Evolutionary conservation across 2,797 vertebrate genomes (phyloP).

Genomic region (Rachycentron canadum): DNA sequence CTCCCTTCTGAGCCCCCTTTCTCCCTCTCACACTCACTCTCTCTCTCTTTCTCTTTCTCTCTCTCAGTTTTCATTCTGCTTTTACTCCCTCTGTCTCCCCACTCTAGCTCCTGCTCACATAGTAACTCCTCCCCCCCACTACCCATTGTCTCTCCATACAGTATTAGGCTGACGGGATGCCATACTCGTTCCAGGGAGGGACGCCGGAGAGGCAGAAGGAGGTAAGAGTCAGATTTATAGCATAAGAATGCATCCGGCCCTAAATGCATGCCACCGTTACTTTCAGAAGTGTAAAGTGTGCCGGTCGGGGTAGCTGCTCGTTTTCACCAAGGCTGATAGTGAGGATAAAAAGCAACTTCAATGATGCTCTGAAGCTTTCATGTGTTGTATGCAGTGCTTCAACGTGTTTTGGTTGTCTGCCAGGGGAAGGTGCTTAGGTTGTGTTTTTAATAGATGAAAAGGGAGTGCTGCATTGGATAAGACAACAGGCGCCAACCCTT

Average conservation of each 20-base stretch:
- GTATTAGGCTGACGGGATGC: constrained; percentile 81
- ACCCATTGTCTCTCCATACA: constrained; percentile 85
- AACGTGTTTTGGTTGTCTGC: constrained; percentile 52
- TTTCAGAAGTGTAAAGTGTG: constrained; percentile 44
- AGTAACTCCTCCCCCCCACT: constrained; percentile 80
- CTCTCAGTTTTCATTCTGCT: constrained; percentile 76
- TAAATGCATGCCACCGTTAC: constrained; percentile 45
- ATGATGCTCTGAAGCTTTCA: constrained; percentile 58
- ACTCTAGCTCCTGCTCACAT: constrained; percentile 72
- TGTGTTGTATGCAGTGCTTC: constrained; percentile 57
- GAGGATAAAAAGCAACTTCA: constrained; percentile 40
- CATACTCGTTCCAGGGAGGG: constrained; percentile 74
- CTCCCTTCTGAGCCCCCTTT: constrained; percentile 60
- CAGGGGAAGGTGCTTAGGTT: constrained; percentile 30
- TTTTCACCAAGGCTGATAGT: constrained; percentile 52
- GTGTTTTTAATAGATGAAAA: constrained; percentile 40
- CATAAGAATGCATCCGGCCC: constrained; percentile 42
- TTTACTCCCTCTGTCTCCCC: constrained; percentile 71
- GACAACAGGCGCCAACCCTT: constrained; percentile 19
- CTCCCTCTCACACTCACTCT: constrained; percentile 41
- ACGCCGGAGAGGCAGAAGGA: constrained; percentile 67
- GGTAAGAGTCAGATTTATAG: constrained; percentile 81
- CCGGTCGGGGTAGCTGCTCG: constrained; percentile 38
- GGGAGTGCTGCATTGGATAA: constrained; percentile 10
- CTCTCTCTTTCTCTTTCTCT: constrained; percentile 41